phyloP scores from a whole-genome alignment of 2,888 invertebrate species.

The Dasypolia templi region DNA sequence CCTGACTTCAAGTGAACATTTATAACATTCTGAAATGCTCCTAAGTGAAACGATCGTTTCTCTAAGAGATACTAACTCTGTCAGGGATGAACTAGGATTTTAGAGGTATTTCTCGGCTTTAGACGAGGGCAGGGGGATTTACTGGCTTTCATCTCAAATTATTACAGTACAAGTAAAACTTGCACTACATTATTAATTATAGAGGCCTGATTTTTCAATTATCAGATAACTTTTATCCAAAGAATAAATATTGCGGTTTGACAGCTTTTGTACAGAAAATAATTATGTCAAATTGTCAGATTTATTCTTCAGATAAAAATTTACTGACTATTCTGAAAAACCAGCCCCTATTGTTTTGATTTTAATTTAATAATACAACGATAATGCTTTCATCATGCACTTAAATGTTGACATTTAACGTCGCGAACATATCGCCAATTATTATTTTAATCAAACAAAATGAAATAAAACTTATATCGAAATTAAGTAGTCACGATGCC shows the following conservation, averaged over 20 bases:
- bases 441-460: conserved; percentile 5
- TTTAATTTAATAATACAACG: too few species aligned
- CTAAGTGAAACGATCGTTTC: conserved; percentile 31
- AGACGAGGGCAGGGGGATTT: conserved; percentile 12
- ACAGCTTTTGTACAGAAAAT: too few species aligned
- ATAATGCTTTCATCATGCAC: neutral
- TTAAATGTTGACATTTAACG: conserved; percentile 7
- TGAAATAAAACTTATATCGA: conserved; percentile 25
- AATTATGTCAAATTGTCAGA: too few species aligned
- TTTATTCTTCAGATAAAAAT: too few species aligned
- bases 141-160: conserved; percentile 21
- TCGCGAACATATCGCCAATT: conserved; percentile 4
- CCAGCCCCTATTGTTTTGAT: too few species aligned
- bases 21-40: conserved; percentile 31
- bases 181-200: conserved; percentile 5
- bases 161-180: neutral
- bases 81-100: conserved; percentile 41
- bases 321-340: too few species aligned
- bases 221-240: too few species aligned
- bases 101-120: conserved; percentile 16
- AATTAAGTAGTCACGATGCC: conserved; percentile 3
- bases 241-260: too few species aligned
- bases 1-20: conserved; percentile 23
- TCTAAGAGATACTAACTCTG: conserved; percentile 19
- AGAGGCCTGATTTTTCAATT: too few species aligned